Evolutionary conservation across 2,888 invertebrate genomes (phyloP), one percentile per base, ranked within the genome.

Genomic region (Tenthredo distinguenda): DNA sequence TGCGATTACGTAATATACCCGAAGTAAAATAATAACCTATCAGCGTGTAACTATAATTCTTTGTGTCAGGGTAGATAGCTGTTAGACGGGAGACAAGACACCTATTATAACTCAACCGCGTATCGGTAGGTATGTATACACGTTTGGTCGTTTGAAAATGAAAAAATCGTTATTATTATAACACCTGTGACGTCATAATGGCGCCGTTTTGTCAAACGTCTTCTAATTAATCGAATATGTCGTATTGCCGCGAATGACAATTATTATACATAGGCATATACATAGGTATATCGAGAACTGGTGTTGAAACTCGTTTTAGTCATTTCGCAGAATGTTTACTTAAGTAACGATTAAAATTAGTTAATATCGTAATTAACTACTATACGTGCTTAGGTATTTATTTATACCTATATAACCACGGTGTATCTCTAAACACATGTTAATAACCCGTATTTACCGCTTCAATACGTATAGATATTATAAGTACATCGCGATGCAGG

Each of bases 281-380:
- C 15, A 9, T 9, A 21, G 18, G 10, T n/a, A 12, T 43, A 12
- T 31, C 7, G 9, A 77, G 4, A 4, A 31, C 26, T 50, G 50
- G 50, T 40, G 10, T 21, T 7, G 15, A 50, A 77, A 50, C 77
- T 50, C 50, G 77, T 77, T 77, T 55, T 3, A 77, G 34, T 34
- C 1, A 77, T 55, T 77, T 77, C 47, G 77, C 55, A 31, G 31
- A 9, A 31, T 77, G 55, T 77, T 77, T 77, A 34, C 77, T 34
- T 34, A 21, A 26, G 6, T 55, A 47, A 47, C 10, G 50, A 77
- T 77, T 34, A 50, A 77, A 77, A 55, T 77, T 77, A 77, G 77
- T 77, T 50, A 50, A 77, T 43, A 77, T 77, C 77, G 55, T 55
- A 31, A 55, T 77, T 77, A 77, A 77, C 77, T 31, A 40, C 10